A percentile compares a stretch with the other conserved stretches of the same genome.
These are phyloP conservation scores for Sepioteuthis lessoniana DNA, from an alignment of 2,888 invertebrate genomes.

Conservation along the genomic window DNA sequence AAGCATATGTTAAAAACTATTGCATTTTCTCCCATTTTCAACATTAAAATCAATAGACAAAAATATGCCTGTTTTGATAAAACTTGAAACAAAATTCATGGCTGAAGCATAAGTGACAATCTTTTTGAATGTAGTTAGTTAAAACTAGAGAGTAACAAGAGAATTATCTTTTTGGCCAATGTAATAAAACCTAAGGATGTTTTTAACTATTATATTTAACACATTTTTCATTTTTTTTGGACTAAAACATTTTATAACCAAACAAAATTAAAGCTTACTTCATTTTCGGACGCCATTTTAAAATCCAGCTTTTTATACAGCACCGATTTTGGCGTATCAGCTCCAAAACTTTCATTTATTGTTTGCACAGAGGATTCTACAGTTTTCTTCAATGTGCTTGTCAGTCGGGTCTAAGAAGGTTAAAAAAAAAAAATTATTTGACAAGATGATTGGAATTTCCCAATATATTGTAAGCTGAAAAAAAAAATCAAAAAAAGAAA, in stretches of 20 bases:
- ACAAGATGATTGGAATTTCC: background rate
- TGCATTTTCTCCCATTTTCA: too few species aligned
- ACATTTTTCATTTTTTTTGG: background rate
- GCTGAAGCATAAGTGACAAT: too few species aligned
- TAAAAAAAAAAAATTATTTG: background rate
- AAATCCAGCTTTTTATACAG: slow-evolving; percentile 40
- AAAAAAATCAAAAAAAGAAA: too few species aligned
- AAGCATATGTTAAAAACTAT: too few species aligned
- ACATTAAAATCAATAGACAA: too few species aligned
- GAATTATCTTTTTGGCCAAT: too few species aligned
- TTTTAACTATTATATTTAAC: background rate
- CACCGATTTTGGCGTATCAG: slow-evolving; percentile 14
- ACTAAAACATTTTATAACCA: background rate
- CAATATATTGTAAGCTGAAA: too few species aligned
- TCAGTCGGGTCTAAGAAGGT: background rate
- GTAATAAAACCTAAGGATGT: too few species aligned
- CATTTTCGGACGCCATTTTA: background rate
- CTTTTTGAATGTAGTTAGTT: too few species aligned
- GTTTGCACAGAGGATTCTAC: background rate
- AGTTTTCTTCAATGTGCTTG: slow-evolving; percentile 20
- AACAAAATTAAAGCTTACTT: background rate
- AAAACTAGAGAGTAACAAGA: too few species aligned
- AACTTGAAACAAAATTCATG: too few species aligned
- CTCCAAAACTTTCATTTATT: background rate
- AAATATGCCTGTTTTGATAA: too few species aligned